Evolutionary conservation across 2,888 invertebrate genomes (phyloP), one percentile per base, ranked within the genome.

Genomic region (Busseola fusca): DNA sequence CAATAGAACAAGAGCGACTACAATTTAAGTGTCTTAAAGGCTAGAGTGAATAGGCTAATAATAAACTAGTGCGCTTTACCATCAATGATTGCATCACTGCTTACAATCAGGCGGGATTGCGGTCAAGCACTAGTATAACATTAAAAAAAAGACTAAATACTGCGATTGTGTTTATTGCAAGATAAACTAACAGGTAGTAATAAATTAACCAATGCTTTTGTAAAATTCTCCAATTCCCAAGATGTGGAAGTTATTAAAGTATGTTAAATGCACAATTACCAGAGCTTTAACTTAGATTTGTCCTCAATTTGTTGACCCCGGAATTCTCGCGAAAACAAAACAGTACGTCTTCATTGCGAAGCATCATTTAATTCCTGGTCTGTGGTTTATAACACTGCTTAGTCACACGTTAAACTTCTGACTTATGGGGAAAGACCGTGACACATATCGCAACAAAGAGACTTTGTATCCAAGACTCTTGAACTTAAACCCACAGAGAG

Each of bases 401-500:
- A 45, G 27, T 48, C 30, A 48, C 50, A 62, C 37, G 42, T 57
- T 71, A 62, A 65, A 77, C 72, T 34, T 34, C 45, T 62, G 54
- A 60, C 64, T 52, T 72, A 72, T 57, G 60, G 9, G 64, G 42
- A 48, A 54, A 45, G 60, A 52, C 48, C 50, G 57, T 56, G 70
- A 70, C 70, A 79, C 52, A 63, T 63, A 69, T 60, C 52, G 45
- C 56, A 42, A 63, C 59, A 79, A 79, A 72, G 37, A 58, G 72
- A 72, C 48, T 66, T 72, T 30, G 57, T 57, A 45, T 45, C 30
- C 18, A 58, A 75, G 63, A 60, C 21, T 59, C 63, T 81, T 76
- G 62, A 68, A 71, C 65, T 81, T 76, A 70, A 69, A 64, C 70
- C 54, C 50, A 63, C 30, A 25, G 58, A 80, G 60, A 71, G 30